A percentile compares a stretch with the other conserved stretches of the same genome.
Evolutionary conservation across 2,113 vertebrate species (phyloP).

Genomic region (Gallinago undulata): DNA sequence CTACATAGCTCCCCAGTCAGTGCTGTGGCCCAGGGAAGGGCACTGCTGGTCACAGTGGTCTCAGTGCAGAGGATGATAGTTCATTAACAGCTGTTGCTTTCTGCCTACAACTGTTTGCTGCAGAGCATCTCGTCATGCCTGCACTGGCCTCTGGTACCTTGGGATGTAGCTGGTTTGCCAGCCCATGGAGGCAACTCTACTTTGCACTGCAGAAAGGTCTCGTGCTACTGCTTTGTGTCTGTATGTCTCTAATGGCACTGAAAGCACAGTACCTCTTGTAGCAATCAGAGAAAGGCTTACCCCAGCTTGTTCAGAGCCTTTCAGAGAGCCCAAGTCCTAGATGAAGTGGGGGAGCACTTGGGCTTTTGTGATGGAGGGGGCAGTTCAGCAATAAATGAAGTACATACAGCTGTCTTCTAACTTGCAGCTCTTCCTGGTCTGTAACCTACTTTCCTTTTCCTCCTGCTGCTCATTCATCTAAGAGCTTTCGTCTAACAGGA

Average conservation of each 20-base stretch:
- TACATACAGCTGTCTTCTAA: slow-evolving; percentile 25
- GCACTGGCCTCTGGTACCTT: not conserved
- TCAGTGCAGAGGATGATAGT: not conserved
- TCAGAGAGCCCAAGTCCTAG: slow-evolving; percentile 13
- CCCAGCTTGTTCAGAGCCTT: not conserved
- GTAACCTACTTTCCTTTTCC: slow-evolving; percentile 61
- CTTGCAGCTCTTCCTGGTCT: slow-evolving; percentile 47
- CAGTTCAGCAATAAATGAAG: slow-evolving; percentile 36
- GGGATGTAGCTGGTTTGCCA: not conserved
- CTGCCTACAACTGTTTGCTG: not conserved
- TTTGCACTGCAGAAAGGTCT: not conserved
- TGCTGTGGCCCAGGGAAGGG: not conserved
- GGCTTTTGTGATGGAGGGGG: slow-evolving; percentile 31
- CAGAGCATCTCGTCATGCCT: not conserved
- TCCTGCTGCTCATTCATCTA: slow-evolving; percentile 50
- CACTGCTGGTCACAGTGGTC: not conserved
- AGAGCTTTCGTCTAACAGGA: slow-evolving; percentile 40
- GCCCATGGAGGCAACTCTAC: not conserved
- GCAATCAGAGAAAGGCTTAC: not conserved
- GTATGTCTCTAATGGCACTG: not conserved
- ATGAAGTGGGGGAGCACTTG: not conserved
- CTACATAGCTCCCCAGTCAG: not conserved
- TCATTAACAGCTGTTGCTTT: not conserved
- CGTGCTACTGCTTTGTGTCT: slow-evolving; percentile 25
- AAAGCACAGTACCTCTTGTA: not conserved